phyloP scores from a whole-genome alignment of 2,888 invertebrate genomes.

The Chrysina gloriosa region DNA sequence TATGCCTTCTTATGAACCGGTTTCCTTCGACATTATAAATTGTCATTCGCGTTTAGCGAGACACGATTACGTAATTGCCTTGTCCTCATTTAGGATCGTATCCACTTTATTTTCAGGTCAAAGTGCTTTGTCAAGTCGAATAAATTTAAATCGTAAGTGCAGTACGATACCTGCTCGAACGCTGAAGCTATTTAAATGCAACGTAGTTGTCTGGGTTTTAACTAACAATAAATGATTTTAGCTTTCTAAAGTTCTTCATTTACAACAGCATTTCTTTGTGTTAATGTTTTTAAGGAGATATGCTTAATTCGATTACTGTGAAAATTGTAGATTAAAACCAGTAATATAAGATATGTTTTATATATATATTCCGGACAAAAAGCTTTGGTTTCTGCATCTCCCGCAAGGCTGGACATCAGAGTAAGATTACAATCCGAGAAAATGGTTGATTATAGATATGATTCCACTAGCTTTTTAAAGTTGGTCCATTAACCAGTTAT shows the following conservation, averaged over 20 bases:
- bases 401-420: no score
- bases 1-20: slow-evolving; percentile 20
- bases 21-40: slow-evolving; percentile 16
- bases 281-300: no score
- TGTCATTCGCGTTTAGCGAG: slow-evolving; percentile 23
- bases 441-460: no score
- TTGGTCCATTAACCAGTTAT: no score
- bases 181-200: neutral
- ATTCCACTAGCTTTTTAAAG: no score
- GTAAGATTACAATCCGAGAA: no score
- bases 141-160: slow-evolving; percentile 3
- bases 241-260: neutral
- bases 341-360: no score
- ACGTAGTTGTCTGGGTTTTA: neutral
- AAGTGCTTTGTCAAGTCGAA: slow-evolving; percentile 19
- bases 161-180: neutral
- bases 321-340: no score
- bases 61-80: slow-evolving; percentile 24
- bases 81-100: slow-evolving; percentile 15
- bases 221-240: neutral
- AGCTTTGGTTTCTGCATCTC: no score
- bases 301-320: no score
- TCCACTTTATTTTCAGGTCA: slow-evolving; percentile 11
- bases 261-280: neutral
- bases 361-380: no score